Base-by-base conservation (phyloP, 2,797 vertebrate species). In the Enteromius fasciolatus region DNA sequence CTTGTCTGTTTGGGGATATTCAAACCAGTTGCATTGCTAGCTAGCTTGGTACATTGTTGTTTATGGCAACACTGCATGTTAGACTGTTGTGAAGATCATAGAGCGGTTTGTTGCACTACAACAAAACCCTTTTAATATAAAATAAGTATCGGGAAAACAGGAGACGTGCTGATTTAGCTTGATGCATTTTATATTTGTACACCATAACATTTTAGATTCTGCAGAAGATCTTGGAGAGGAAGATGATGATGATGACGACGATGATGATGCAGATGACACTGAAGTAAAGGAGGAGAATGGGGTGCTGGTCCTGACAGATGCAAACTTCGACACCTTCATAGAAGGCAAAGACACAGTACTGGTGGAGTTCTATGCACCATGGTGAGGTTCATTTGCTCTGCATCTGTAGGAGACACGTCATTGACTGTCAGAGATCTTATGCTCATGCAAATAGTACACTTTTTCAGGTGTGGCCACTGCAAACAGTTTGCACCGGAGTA, bases 291-390 rank as follows among this genome's bases (percentile, higher is more conserved):
- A 99, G 23, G 98, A 99, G 89, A 98, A 98, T 0, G 97, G 96
- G 0, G 97, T 99, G 15, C 89, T 96, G 75, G 86, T 99, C 78
- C 89, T 99, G 76, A 98, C 88, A 0, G 96, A 99, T 67, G 84
- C 78, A 2, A 99, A 99, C 89, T 99, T 96, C 81, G 97, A 98
- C 54, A 93, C 90, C 2, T 99, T 98, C 83, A 95, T 97, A 59
- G 94, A 94, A n/a, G 97, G 93, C 83, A 97, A 97, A 89, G 98
- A 99, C 86, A 97, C 95, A 0, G 96, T 99, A 31, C 91, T 99
- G 64, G 87, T 99, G 68, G 98, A 99, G 91, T 99, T 99, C 88
- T 99, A 99, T 0, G 97, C 98, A 0, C 98, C 98, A 0, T 99
- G 98, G 98, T 99, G 87, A 66, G 95, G 90, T 73, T 44, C 4